These are phyloP conservation scores for Stictocephala bisonia DNA, from an alignment of 2,888 invertebrate species.

Conservation along the genomic window DNA sequence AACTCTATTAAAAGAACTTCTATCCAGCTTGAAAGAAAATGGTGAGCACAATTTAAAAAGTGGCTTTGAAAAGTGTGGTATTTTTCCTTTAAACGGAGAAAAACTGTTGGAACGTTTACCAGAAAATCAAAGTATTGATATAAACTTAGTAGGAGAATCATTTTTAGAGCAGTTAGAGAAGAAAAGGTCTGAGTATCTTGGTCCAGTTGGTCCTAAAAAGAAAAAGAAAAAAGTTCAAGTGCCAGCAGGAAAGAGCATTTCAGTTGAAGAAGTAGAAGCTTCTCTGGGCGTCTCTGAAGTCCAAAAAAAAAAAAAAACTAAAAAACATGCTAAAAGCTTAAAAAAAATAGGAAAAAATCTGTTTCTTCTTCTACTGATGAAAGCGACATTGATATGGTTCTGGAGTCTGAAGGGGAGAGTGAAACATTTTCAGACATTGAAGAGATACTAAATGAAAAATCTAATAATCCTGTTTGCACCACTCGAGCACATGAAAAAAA, in stretches of 20 bases:
- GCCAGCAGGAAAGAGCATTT: slow-evolving; percentile 45
- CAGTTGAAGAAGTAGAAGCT: slow-evolving; percentile 16
- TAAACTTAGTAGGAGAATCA: slow-evolving; percentile 14
- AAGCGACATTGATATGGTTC: slow-evolving; percentile 43
- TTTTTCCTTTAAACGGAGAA: slow-evolving; percentile 43
- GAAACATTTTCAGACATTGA: slow-evolving; percentile 48
- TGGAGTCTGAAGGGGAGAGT: slow-evolving; percentile 47
- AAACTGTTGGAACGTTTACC: slow-evolving; percentile 43
- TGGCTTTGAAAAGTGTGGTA: slow-evolving; percentile 48
- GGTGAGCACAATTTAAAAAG: slow-evolving; percentile 31
- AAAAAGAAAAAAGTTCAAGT: slow-evolving; percentile 46
- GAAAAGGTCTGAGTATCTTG: slow-evolving; percentile 40
- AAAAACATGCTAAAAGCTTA: no score
- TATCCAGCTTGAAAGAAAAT: slow-evolving; percentile 36
- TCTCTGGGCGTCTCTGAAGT: not conserved
- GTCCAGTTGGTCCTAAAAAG: slow-evolving; percentile 40
- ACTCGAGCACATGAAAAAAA: no score
- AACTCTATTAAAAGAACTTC: slow-evolving; percentile 40
- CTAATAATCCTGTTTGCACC: no score
- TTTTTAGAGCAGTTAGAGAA: slow-evolving; percentile 47
- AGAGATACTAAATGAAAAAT: no score
- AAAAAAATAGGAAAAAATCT: slow-evolving; percentile 10
- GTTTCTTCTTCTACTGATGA: slow-evolving; percentile 37
- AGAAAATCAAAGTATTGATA: slow-evolving; percentile 46
- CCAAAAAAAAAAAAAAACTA: not conserved